Base-by-base conservation (phyloP, 2,113 vertebrate species). In the Perca schrenkii region DNA sequence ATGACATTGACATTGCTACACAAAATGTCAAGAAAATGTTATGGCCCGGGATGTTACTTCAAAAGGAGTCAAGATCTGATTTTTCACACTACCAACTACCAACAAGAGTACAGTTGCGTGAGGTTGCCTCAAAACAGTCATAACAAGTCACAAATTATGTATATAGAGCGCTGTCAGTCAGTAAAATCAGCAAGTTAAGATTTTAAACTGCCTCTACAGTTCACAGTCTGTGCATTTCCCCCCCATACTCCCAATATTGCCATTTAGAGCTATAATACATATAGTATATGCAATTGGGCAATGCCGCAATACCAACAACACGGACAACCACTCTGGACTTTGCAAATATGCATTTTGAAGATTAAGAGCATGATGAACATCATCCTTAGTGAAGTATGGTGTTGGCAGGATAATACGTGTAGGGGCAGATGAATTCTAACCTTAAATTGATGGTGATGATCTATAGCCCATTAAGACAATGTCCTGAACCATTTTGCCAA, bases 61-160 rank as follows among this genome's bases (percentile, higher is more conserved):
- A 57, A 57, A 43, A 16, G 1, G 10, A 50, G 36, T 21, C 21
- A 52, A 62, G 13, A 34, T 22, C 6, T 0, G n/a, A 50, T 52
- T 58, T 58, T 53, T 60, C 19, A 47, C 21, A 74, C 17, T 43
- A 52, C 43, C 31, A 5, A 34, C 31, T 34, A 6, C 34, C 34
- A 34, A 34, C 4, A 34, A 52, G 1, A 50, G 56, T 66, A 15
- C 8, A 34, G 69, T 22, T 67, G 34, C 34, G 34, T 34, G 34
- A 34, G 36, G 60, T 36, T 73, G 58, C 49, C 67, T 78, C 50
- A 63, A 77, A 67, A 6, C 14, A 47, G 52, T 66, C 21, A 65
- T 53, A 53, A 68, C 6, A 60, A 68, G 34, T 47, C 60, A 56
- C 19, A 40, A 34, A 34, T 5, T 34, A 34, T 34, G 34, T 34